These are phyloP conservation scores for Formica exsecta DNA, from an alignment of 1,140 invertebrate species.

Conservation along the genomic window DNA sequence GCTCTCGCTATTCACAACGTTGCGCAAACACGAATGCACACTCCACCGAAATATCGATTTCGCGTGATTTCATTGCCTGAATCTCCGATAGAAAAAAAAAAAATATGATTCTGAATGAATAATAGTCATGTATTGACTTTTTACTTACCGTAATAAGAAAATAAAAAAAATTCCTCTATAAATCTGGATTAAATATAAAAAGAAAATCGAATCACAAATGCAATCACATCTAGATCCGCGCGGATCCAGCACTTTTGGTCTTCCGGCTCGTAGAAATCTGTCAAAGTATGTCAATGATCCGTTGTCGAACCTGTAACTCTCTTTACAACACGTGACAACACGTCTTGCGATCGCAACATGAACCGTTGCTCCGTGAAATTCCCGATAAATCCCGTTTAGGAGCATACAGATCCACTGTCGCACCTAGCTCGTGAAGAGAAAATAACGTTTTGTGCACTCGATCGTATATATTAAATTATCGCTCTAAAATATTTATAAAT, in stretches of 20 bases:
- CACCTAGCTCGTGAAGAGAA: not conserved
- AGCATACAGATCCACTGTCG: conserved; percentile 14
- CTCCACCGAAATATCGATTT: not conserved
- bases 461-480: conserved; percentile 11
- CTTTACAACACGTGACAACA: not conserved
- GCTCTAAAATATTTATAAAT: conserved; percentile 68
- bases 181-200: conserved; percentile 31
- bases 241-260: not conserved
- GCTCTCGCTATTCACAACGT: not conserved
- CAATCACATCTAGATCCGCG: conserved; percentile 41
- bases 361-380: not conserved
- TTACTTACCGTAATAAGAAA: conserved; percentile 43
- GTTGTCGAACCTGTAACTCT: conserved; percentile 26
- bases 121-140: not conserved
- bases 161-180: conserved; percentile 6
- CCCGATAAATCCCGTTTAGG: not conserved
- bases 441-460: not conserved
- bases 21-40: not conserved
- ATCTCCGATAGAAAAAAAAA: not conserved
- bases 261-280: not conserved
- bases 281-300: not conserved
- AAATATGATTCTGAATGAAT: not conserved
- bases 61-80: not conserved
- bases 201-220: conserved; percentile 39
- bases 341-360: not conserved